Evolutionary conservation across 2,113 vertebrate genomes (phyloP), one percentile per base, ranked within the genome.

Genomic region (Piaya cayana): DNA sequence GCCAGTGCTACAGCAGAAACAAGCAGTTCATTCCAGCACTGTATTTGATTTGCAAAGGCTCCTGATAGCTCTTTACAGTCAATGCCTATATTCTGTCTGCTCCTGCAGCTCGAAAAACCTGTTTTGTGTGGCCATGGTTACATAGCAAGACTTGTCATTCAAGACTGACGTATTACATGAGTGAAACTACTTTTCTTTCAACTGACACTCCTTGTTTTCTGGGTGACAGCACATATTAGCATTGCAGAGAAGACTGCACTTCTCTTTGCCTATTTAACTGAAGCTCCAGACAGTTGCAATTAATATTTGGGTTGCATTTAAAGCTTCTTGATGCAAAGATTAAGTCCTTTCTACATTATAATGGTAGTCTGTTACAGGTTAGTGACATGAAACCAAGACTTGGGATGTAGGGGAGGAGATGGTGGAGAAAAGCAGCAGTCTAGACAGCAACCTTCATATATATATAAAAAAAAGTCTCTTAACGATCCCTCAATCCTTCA

Each of bases 71-170:
- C 80, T 82, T 58, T 50, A 26, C n/a, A 96, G 92, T 92, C 88
- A 72, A 76, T 47, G 70, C 84, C 82, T 82, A 74, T 29, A 50
- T 76, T 92, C 84, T 86, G 96, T 94, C 97, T 97, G 95, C 96
- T 92, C 30, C 82, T 86, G 79, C 92, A 97, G 98, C 98, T 97
- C 55, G 99, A 98, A 99, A 99, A 99, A 99, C 99, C 98, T 98
- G 99, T 99, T 49, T 96, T 92, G 91, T 70, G 97, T 98, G 93
- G 95, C 97, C 97, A 94, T 97, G 98, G 98, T 97, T 97, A 97
- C 96, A 83, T 88, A 94, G 97, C 97, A 97, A 93, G 95, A 97
- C 77, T 62, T 78, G 96, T 94, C 93, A 84, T 96, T 97, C 96
- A 97, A 92, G 96, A 95, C 93, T 78, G 17, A 88, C 95, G 70